These are phyloP conservation scores for Anabas testudineus DNA, from an alignment of 2,797 vertebrate species.

Conservation along the genomic window DNA sequence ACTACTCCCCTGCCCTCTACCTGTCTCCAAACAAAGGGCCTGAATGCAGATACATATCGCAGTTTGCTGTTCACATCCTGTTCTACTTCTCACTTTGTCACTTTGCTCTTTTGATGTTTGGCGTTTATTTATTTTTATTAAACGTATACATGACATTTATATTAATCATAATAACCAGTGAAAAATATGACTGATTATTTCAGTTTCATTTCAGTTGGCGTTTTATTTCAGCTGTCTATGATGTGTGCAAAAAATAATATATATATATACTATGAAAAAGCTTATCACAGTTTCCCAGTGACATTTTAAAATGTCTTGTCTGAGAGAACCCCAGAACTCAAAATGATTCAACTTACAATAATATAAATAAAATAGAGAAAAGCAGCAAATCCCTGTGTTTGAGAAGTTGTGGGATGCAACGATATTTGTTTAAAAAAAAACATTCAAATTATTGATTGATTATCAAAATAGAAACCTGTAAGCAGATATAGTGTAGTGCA, in stretches of 20 bases:
- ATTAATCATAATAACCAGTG: too few relatives aligned
- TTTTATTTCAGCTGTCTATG: background rate
- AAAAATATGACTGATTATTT: too few relatives aligned
- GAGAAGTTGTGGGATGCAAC: too few relatives aligned
- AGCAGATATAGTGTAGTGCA: background rate
- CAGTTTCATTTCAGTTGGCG: background rate
- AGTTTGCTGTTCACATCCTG: too few relatives aligned
- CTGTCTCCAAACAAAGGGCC: background rate
- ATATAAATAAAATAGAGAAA: background rate
- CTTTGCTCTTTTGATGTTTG: too few relatives aligned
- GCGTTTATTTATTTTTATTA: too few relatives aligned
- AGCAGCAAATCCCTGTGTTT: too few relatives aligned
- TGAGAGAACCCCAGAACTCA: background rate
- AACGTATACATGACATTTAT: too few relatives aligned
- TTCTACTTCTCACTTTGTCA: too few relatives aligned
- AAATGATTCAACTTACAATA: background rate
- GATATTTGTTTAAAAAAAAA: background rate
- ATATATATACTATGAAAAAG: background rate
- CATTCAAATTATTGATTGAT: background rate
- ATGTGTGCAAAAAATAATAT: background rate
- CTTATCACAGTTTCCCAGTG: background rate
- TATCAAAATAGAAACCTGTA: background rate
- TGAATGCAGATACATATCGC: background rate
- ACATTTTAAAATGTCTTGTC: conserved; percentile 16
- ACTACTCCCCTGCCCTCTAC: too few relatives aligned